Evolutionary conservation across 2,113 vertebrate genomes (phyloP).

Genomic region (Sinocyclocheilus maitianheensis): DNA sequence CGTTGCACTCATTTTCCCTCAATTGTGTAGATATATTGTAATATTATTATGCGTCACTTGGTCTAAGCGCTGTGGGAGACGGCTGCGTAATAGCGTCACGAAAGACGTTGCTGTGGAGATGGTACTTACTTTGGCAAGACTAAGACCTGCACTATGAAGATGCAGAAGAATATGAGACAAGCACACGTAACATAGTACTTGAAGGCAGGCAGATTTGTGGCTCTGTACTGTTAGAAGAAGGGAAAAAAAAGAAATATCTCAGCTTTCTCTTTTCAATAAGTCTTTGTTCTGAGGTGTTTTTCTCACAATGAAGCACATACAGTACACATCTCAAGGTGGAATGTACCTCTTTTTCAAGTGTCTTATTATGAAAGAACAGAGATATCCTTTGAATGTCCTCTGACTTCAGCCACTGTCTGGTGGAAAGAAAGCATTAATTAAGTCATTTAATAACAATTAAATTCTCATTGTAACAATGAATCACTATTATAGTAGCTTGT

Average conservation of each 20-base stretch:
- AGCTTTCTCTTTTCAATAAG: too few species aligned
- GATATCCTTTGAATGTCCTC: conserved; percentile 98
- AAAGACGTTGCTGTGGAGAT: background rate
- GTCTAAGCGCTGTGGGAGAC: conserved; percentile 19
- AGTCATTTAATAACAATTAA: background rate
- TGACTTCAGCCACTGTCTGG: conserved; percentile 96
- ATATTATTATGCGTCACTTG: conserved; percentile 11
- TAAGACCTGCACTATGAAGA: conserved; percentile 93
- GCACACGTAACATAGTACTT: conserved; percentile 97
- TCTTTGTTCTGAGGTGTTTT: background rate
- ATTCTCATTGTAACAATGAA: background rate
- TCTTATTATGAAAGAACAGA: conserved; percentile 95
- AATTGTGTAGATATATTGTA: conserved; percentile 43
- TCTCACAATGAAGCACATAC: background rate
- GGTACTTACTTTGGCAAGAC: conserved; percentile 92
- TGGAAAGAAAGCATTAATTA: conserved; percentile 49
- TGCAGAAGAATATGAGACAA: conserved; percentile 95
- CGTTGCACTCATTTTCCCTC: conserved; percentile 47
- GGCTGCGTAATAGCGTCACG: background rate
- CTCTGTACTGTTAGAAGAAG: conserved; percentile 81
- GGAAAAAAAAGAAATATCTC: background rate
- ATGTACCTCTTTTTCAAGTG: conserved; percentile 92
- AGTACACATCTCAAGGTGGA: background rate
- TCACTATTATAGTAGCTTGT: background rate
- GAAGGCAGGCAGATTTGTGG: conserved; percentile 91